These are phyloP conservation scores for Gallinago media DNA, from an alignment of 2,113 vertebrate species.

Conservation along the genomic window DNA sequence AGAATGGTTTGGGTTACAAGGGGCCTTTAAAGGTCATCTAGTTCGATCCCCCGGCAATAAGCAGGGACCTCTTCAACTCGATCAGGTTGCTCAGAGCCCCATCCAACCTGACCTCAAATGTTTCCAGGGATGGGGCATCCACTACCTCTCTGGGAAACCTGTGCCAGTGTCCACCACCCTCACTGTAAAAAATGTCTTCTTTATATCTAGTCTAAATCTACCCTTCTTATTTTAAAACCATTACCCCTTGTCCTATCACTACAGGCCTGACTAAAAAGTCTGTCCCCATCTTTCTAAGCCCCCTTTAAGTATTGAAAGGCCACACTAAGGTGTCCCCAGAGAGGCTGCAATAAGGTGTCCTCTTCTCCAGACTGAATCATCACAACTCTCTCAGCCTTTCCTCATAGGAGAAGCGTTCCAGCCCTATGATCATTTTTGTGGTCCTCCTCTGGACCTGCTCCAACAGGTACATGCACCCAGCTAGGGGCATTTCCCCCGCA, in stretches of 20 bases:
- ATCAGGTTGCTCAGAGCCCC: not conserved
- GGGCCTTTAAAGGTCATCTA: not conserved
- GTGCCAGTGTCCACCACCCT: not conserved
- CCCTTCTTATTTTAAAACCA: not conserved
- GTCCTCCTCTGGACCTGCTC: not conserved
- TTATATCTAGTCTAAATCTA: not conserved
- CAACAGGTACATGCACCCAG: not conserved
- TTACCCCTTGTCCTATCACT: not conserved
- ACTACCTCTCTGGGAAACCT: not conserved
- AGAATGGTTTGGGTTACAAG: not conserved
- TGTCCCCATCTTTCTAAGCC: not conserved
- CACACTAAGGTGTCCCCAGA: not conserved
- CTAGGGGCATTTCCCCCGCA: not conserved
- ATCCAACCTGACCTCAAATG: rapidly evolving
- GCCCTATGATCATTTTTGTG: not conserved
- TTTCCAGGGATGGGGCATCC: not conserved
- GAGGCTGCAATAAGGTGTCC: not conserved
- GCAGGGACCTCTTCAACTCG: not conserved
- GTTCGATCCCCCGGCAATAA: not conserved
- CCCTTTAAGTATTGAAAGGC: not conserved
- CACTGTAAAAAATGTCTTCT: not conserved
- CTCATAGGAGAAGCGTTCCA: not conserved
- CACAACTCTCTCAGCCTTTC: not conserved
- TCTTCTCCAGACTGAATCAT: not conserved
- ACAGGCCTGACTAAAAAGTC: not conserved